These are phyloP conservation scores for Cervus canadensis DNA, from an alignment of 2,113 vertebrate species.

Conservation along the genomic window DNA sequence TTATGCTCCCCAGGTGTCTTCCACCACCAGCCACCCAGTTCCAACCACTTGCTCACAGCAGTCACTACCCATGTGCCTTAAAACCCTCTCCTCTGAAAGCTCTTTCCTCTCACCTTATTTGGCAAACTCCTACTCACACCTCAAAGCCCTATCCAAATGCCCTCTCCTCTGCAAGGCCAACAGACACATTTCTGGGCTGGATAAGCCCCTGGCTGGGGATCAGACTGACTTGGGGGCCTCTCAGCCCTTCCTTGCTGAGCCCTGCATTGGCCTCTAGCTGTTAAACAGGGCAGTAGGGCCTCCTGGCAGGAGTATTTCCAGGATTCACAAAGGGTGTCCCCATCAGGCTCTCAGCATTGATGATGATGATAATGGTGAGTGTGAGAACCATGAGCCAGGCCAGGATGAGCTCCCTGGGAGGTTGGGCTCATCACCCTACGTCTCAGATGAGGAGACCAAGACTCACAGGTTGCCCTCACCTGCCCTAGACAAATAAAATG, in stretches of 20 bases:
- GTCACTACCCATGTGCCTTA: not conserved
- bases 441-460: not conserved
- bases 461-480: rapidly evolving
- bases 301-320: not conserved
- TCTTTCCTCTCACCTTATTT: not conserved
- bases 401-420: not conserved
- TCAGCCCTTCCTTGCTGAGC: not conserved
- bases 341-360: not conserved
- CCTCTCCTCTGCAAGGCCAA: not conserved
- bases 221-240: not conserved
- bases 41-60: rapidly evolving
- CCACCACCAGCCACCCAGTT: not conserved
- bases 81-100: not conserved
- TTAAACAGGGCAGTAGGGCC: not conserved
- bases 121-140: not conserved
- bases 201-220: not conserved
- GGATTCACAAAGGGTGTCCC: rapidly evolving
- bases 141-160: not conserved
- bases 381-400: not conserved
- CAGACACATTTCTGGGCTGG: not conserved
- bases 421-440: not conserved
- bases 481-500: not conserved
- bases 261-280: not conserved
- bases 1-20: not conserved
- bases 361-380: rapidly evolving